Base-by-base conservation (phyloP, 1,140 invertebrate genomes). In the Mya arenaria region DNA sequence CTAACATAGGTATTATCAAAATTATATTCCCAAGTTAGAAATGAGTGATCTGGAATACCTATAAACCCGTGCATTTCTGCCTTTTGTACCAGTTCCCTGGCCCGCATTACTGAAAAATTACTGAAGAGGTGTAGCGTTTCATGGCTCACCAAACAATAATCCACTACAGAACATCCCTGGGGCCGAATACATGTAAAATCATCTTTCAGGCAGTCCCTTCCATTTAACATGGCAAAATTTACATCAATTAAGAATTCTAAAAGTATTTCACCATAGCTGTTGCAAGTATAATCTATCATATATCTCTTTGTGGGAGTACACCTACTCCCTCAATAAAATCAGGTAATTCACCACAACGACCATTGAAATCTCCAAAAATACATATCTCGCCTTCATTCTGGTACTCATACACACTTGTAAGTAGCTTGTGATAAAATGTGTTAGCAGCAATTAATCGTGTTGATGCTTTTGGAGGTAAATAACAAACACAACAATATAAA, bases 301-400 rank as follows among this genome's bases (percentile, higher is more conserved):
- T 62, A n/a, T n/a, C 32, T 72, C 78, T 44, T 0, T 4, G 1
- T 36, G 55, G 36, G 4, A 81, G 23, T 62, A 37, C 28, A 52
- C 73, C 78, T 13, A 81, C 60, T 0, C 78, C 78, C 1, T 13
- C 30, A 52, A 81, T 72, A 32, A 63, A 81, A 25, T 81, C 68
- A 48, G 23, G 1, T 0, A 17, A 10, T 19, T 81, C 44, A 36
- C 78, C 78, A 52, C 36, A 52, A 0, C 65, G 36, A 17, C 34
- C 32, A 23, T 78, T 78, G 28, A 78, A 68, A 55, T 78, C 75
- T 4, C 75, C 75, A 39, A 28, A 32, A 58, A 73, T 73, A 19
- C n/a, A 13, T 32, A 68, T 41, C 3, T 17, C 25, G 4, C 34
- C 34, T 55, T n/a, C 19, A 55, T 52, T 56, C 23, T 72, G 68